Conservation (phyloP, 2,888 invertebrate genomes). For the Metalampra italica region DNA sequence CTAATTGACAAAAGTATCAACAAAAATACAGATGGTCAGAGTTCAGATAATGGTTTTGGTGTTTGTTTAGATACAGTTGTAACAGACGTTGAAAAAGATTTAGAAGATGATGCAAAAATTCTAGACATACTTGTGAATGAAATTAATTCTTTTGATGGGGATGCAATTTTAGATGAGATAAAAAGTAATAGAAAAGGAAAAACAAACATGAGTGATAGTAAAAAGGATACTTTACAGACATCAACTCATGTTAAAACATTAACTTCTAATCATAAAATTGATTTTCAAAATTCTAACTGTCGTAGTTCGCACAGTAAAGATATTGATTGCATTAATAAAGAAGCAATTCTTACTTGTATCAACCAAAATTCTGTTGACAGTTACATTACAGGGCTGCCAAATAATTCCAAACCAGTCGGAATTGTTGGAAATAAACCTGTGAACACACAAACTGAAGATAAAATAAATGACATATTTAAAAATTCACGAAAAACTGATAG, state of each 20-base stretch:
- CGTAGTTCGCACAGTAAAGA: too few species aligned
- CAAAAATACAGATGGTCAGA: neutral
- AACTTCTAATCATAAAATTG: too few species aligned
- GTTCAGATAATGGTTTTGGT: constrained; percentile 1
- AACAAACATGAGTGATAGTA: neutral
- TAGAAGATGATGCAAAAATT: constrained; percentile 8
- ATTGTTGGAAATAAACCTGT: neutral
- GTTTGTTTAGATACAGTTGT: constrained; percentile 5
- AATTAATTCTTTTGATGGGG: constrained; percentile 9
- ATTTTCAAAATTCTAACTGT: neutral
- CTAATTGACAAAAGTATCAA: neutral
- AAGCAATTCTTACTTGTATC: too few species aligned
- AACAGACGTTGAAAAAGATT: constrained; percentile 6
- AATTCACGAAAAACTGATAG: neutral
- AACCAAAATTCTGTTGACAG: neutral
- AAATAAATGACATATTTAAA: neutral
- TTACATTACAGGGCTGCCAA: neutral
- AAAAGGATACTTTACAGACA: too few species aligned
- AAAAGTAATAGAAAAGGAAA: constrained; percentile 3
- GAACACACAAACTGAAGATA: neutral
- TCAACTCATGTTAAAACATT: too few species aligned
- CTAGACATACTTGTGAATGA: constrained; percentile 12
- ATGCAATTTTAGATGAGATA: constrained; percentile 5
- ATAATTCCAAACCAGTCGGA: neutral
- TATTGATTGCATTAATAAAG: too few species aligned